These are phyloP conservation scores for Noctua pronuba DNA, from an alignment of 2,888 invertebrate species.

Conservation along the genomic window DNA sequence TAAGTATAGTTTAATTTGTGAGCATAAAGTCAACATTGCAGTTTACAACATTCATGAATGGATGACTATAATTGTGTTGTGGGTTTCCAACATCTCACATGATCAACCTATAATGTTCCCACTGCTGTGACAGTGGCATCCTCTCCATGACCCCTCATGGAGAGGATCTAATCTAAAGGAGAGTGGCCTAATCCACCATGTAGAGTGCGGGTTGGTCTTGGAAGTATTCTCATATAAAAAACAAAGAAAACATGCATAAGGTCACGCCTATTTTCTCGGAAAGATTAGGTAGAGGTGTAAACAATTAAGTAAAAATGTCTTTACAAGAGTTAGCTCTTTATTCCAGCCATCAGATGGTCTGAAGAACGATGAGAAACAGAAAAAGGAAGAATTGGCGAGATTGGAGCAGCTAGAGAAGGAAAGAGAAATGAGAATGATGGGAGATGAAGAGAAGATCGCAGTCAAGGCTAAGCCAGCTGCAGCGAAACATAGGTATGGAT, in stretches of 20 bases:
- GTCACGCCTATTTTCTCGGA: too few species aligned
- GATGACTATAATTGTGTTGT: neutral
- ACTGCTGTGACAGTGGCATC: too few species aligned
- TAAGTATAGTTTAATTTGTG: neutral
- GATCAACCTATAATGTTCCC: too few species aligned
- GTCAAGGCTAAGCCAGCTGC: slow-evolving; percentile 72
- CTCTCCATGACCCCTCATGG: too few species aligned
- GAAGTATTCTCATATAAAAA: too few species aligned
- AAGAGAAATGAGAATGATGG: slow-evolving; percentile 94
- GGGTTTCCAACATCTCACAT: too few species aligned
- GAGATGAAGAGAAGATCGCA: slow-evolving; percentile 80
- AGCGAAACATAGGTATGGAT: slow-evolving; percentile 91
- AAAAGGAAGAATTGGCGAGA: slow-evolving; percentile 94
- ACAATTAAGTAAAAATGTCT: neutral
- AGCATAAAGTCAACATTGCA: neutral
- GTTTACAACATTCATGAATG: neutral
- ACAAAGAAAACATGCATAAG: too few species aligned
- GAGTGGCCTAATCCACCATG: too few species aligned
- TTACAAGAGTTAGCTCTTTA: neutral
- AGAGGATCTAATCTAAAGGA: too few species aligned
- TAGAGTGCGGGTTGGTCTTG: too few species aligned
- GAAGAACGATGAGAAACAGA: slow-evolving; percentile 95
- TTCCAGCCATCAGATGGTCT: slow-evolving; percentile 94
- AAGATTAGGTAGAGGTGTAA: neutral
- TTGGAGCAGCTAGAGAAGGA: slow-evolving; percentile 95